phyloP scores from a whole-genome alignment of 2,888 invertebrate species.

The Biston betularia region DNA sequence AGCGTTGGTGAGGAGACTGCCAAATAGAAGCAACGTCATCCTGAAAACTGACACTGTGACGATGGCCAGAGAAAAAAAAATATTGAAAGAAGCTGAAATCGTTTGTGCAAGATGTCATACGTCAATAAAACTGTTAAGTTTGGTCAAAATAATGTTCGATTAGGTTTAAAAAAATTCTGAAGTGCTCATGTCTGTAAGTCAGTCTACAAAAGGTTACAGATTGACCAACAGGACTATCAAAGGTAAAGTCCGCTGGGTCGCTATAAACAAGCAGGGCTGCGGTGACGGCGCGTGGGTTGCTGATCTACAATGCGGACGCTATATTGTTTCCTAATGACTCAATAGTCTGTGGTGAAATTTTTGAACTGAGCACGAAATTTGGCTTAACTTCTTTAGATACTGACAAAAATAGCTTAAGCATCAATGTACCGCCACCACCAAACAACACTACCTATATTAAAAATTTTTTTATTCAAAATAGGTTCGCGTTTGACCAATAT shows the following conservation, averaged over 20 bases:
- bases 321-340: conserved; percentile 83
- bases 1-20: no score
- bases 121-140: no score
- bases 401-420: not conserved
- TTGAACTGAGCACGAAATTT: conserved; percentile 21
- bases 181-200: not conserved
- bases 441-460: no score
- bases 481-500: no score
- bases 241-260: conserved; percentile 60
- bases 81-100: no score
- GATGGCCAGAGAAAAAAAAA: no score
- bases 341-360: conserved; percentile 55
- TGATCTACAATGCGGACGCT: conserved; percentile 72
- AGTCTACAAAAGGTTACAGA: conserved; percentile 25
- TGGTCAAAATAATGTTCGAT: no score
- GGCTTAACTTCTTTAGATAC: not conserved
- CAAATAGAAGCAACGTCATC: no score
- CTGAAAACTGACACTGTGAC: no score
- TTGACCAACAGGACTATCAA: conserved; percentile 29
- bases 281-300: conserved; percentile 74
- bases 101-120: no score
- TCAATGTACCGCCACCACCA: no score
- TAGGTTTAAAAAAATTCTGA: not conserved
- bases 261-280: conserved; percentile 71
- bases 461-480: no score